Evolutionary conservation across 2,113 vertebrate genomes (phyloP).

Genomic region (Calyptommatus sinebrachiatus): DNA sequence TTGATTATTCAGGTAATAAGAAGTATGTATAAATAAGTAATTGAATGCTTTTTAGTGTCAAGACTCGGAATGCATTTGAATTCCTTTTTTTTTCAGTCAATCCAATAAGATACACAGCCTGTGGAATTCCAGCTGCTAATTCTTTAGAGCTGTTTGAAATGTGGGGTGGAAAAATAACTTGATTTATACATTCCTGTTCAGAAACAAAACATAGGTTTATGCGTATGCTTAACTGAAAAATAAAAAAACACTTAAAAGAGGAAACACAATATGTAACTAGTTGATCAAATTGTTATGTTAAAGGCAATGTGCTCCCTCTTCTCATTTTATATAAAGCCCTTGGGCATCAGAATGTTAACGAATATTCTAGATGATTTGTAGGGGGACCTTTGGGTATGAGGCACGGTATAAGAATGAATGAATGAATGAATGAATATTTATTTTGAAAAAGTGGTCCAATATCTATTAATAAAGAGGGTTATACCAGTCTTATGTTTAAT

Average conservation of each 20-base stretch:
- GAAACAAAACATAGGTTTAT: background rate
- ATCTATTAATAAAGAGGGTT: background rate
- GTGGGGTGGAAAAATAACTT: background rate
- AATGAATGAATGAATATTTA: no score
- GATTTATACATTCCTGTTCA: background rate
- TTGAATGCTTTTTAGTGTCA: background rate
- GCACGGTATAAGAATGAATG: no score
- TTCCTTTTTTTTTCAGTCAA: background rate
- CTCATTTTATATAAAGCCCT: background rate
- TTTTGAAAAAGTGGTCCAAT: background rate
- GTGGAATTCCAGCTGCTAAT: background rate
- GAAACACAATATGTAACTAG: background rate
- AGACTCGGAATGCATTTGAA: background rate
- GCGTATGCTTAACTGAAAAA: no score
- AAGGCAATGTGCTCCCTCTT: background rate
- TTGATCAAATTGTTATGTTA: background rate
- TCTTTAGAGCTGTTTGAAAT: background rate
- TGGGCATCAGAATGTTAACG: background rate
- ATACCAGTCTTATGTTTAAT: no score
- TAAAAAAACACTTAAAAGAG: no score
- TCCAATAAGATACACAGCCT: background rate
- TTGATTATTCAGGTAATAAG: background rate
- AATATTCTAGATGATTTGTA: no score
- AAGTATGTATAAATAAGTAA: background rate
- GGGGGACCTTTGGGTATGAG: no score